phyloP scores from a whole-genome alignment of 2,113 vertebrate genomes.

The Meles meles region DNA sequence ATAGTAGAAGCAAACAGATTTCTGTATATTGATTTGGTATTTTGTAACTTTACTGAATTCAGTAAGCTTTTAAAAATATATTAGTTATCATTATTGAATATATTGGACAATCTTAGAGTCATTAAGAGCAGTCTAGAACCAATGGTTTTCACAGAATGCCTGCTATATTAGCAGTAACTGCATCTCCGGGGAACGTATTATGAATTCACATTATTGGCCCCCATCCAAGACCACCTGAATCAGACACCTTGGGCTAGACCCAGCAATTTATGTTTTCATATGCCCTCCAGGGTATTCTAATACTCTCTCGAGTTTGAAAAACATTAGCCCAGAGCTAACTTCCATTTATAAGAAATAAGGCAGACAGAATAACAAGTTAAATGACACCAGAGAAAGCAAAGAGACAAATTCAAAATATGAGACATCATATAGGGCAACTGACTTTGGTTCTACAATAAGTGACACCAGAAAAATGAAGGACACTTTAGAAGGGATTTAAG shows the following conservation, averaged over 20 bases:
- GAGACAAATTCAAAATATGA: neutral
- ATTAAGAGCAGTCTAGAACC: neutral
- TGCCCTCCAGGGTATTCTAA: neutral
- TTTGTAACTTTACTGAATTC: neutral
- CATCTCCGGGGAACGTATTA: neutral
- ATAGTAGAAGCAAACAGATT: neutral
- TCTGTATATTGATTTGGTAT: neutral
- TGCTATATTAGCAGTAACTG: neutral
- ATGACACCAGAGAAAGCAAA: neutral
- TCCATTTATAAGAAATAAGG: neutral
- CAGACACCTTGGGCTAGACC: neutral
- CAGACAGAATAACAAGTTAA: neutral
- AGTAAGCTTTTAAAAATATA: neutral
- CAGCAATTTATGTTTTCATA: neutral
- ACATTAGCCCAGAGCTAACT: neutral
- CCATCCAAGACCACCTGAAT: neutral
- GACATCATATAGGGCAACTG: neutral
- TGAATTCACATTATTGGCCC: neutral
- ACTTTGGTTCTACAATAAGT: neutral
- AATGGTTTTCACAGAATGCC: neutral
- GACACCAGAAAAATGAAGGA: neutral
- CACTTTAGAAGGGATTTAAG: neutral
- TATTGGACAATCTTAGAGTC: neutral
- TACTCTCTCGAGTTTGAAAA: neutral
- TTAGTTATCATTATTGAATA: neutral